Conservation (phyloP, 1,140 invertebrate species). For the Triops cancriformis region DNA sequence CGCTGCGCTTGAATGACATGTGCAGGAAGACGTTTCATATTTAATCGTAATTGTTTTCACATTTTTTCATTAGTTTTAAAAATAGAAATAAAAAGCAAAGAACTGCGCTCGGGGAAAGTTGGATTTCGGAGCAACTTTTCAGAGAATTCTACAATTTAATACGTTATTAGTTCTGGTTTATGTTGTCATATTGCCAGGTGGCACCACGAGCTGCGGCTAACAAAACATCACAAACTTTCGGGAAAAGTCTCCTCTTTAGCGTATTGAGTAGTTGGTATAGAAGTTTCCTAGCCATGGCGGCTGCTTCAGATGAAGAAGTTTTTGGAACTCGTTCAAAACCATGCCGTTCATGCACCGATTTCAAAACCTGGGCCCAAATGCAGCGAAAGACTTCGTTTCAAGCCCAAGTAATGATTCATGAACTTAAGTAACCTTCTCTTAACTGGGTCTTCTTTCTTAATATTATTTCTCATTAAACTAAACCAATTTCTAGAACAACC, state of each 20-base stretch:
- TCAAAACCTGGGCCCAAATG: constrained; percentile 25
- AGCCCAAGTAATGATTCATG: background rate
- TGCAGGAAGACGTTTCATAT: too few species aligned
- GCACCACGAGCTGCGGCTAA: too few species aligned
- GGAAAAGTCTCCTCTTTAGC: background rate
- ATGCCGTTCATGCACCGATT: constrained; percentile 28
- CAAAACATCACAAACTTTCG: background rate
- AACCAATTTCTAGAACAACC: background rate
- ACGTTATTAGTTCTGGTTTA: too few species aligned
- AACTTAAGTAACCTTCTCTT: background rate
- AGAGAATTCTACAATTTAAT: too few species aligned
- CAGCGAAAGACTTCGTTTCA: background rate
- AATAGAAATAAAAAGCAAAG: too few species aligned
- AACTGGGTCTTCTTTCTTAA: background rate
- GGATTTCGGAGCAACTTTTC: too few species aligned
- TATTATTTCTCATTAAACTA: background rate
- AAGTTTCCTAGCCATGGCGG: background rate
- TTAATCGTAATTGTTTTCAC: too few species aligned
- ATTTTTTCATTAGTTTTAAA: too few species aligned
- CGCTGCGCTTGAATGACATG: too few species aligned
- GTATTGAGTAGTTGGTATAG: background rate
- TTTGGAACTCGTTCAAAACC: constrained; percentile 19
- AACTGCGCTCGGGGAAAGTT: too few species aligned
- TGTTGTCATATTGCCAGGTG: too few species aligned
- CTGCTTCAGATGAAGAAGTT: constrained; percentile 1